Percentiles rank a stretch among this genome's conserved stretches.
phyloP scores from a whole-genome alignment of 1,140 invertebrate genomes.

The Magallana angulata region DNA sequence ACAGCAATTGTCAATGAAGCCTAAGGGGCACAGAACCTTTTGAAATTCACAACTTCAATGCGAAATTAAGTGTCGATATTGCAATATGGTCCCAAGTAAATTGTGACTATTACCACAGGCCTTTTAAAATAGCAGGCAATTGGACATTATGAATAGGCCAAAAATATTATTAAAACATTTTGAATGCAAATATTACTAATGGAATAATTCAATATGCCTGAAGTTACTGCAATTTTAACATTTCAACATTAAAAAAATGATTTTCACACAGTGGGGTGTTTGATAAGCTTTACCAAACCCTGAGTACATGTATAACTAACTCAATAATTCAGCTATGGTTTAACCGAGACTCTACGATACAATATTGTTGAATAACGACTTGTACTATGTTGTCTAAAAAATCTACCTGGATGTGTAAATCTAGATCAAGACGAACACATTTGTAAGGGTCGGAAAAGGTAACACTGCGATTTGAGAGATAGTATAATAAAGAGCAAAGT shows the following conservation, averaged over 20 bases:
- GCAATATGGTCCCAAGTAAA: not conserved
- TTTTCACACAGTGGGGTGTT: not conserved
- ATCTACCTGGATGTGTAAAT: too few species aligned
- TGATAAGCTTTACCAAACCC: not conserved
- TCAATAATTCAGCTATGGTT: too few species aligned
- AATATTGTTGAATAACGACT: too few species aligned
- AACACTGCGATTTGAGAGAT: too few species aligned
- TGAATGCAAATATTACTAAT: slow-evolving; percentile 22
- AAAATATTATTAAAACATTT: slow-evolving; percentile 8
- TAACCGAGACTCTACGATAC: too few species aligned
- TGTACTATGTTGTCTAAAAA: too few species aligned
- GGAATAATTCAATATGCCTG: slow-evolving; percentile 27
- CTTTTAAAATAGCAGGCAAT: slow-evolving; percentile 22
- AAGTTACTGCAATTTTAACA: not conserved
- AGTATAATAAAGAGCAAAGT: too few species aligned
- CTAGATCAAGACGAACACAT: too few species aligned
- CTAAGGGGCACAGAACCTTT: not conserved
- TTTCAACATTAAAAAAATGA: not conserved
- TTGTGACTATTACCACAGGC: not conserved
- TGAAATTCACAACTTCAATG: slow-evolving; percentile 25
- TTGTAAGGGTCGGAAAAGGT: too few species aligned
- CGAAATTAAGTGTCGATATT: slow-evolving; percentile 28
- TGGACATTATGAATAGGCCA: not conserved
- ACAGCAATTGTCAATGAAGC: slow-evolving; percentile 20
- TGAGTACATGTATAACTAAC: too few species aligned